A percentile compares a stretch with the other conserved stretches of the same genome.
Evolutionary conservation across 2,113 vertebrate genomes (phyloP).

Genomic region (Phrynosoma platyrhinos): DNA sequence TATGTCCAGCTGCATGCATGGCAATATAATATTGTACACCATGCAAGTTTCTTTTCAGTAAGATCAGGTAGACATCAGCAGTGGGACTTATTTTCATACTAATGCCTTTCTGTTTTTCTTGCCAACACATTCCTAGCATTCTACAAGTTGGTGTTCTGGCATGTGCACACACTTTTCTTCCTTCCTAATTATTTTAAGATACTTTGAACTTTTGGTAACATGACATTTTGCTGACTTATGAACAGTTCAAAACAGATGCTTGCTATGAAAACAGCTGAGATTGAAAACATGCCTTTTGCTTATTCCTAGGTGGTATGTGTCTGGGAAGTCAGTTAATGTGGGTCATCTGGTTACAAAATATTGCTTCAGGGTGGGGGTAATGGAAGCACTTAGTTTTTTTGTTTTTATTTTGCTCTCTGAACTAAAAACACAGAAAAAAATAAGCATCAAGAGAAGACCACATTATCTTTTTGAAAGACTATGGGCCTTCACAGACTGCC

Average conservation of each 20-base stretch:
- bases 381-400: constrained; percentile 61
- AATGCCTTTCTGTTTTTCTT: neutral
- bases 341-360: constrained; percentile 78
- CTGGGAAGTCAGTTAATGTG: constrained; percentile 67
- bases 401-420: constrained; percentile 28
- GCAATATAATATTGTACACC: neutral
- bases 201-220: constrained; percentile 73
- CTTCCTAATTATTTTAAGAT: constrained; percentile 73
- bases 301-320: constrained; percentile 64
- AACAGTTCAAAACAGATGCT: constrained; percentile 74
- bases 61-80: constrained; percentile 1
- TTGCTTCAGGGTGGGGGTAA: constrained; percentile 60
- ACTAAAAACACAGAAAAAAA: constrained; percentile 41
- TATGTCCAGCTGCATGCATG: neutral
- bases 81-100: neutral
- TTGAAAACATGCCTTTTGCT: constrained; percentile 62
- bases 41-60: constrained; percentile 13
- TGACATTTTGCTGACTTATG: constrained; percentile 74
- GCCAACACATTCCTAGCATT: neutral
- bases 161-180: constrained; percentile 24
- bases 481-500: too few relatives aligned
- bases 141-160: constrained; percentile 29
- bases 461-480: constrained; percentile 43
- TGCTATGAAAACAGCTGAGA: constrained; percentile 73
- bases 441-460: constrained; percentile 57